Evolutionary conservation across 2,888 invertebrate genomes (phyloP).

Genomic region (Axea sp.): DNA sequence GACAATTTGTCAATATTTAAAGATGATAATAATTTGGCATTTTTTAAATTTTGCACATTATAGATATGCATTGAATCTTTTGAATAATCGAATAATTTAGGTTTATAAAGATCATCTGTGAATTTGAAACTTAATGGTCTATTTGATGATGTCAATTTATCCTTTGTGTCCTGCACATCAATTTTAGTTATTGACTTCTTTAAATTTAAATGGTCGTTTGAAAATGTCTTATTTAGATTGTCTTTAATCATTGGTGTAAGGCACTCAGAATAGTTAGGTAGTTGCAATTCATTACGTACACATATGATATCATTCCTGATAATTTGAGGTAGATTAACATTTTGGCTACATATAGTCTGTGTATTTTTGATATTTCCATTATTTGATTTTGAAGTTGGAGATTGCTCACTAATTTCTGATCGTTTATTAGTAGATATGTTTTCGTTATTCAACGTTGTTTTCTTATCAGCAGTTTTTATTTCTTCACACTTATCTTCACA

Average conservation of each 20-base stretch:
- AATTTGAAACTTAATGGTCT: constrained; percentile 23
- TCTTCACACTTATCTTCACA: constrained; percentile 25
- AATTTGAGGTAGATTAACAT: constrained; percentile 41
- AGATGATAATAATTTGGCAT: constrained; percentile 18
- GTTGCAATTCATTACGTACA: constrained; percentile 29
- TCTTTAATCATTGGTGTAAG: constrained; percentile 28
- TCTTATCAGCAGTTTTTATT: background rate
- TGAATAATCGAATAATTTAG: constrained; percentile 22
- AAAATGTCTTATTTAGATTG: constrained; percentile 21
- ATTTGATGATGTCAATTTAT: constrained; percentile 11
- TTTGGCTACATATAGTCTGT: constrained; percentile 12
- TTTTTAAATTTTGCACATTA: constrained; percentile 22
- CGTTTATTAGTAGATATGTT: background rate
- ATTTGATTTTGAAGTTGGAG: background rate
- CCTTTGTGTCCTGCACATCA: constrained; percentile 7
- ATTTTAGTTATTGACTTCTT: constrained; percentile 2
- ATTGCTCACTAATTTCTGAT: no score
- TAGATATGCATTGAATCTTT: constrained; percentile 27
- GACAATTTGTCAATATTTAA: constrained; percentile 25
- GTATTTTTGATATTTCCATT: background rate
- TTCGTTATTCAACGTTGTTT: background rate
- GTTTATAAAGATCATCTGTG: constrained; percentile 25
- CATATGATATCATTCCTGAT: constrained; percentile 8
- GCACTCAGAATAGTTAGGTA: constrained; percentile 39
- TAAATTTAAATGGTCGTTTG: constrained; percentile 1